These are phyloP conservation scores for Drosophila aff. DNA, from an alignment of 1,140 invertebrate genomes.

Conservation along the genomic window DNA sequence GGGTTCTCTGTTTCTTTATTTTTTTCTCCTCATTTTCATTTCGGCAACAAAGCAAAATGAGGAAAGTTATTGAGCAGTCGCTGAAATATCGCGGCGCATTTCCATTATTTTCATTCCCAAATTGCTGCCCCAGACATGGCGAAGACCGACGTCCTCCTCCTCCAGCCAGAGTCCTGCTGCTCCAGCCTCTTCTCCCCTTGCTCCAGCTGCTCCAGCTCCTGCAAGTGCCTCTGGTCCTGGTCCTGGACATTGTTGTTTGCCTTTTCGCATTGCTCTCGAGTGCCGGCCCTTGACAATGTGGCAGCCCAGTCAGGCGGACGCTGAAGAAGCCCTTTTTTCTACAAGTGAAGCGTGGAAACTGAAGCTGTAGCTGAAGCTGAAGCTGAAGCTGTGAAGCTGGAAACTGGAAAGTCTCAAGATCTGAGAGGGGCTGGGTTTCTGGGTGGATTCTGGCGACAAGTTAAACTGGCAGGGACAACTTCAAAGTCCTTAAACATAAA, in stretches of 20 bases:
- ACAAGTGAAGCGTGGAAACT: conserved; percentile 8
- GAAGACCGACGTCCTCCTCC: not conserved
- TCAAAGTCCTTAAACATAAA: not conserved
- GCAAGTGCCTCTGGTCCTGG: not conserved
- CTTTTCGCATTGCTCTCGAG: conserved; percentile 38
- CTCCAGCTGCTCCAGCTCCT: not conserved
- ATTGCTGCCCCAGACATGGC: conserved; percentile 15
- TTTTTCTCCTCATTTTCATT: not conserved
- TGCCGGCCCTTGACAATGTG: conserved; percentile 42
- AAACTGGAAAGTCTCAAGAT: conserved; percentile 47
- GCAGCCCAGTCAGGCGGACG: conserved; percentile 31
- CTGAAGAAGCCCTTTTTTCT: conserved; percentile 21
- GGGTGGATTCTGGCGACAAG: conserved; percentile 4
- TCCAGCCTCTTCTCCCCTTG: not conserved
- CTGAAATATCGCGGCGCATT: conserved; percentile 47
- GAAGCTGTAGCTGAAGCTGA: conserved; percentile 32
- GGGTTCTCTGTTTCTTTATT: no score
- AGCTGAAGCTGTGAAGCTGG: conserved; percentile 36
- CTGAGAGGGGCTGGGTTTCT: not conserved
- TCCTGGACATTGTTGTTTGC: conserved; percentile 57
- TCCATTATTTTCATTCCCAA: conserved; percentile 30
- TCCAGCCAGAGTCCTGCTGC: not conserved
- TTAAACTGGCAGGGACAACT: conserved; percentile 4
- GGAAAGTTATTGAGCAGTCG: conserved; percentile 63
- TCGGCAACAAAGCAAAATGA: conserved; percentile 24